These are phyloP conservation scores for Fulmarus glacialis DNA, from an alignment of 2,113 vertebrate genomes.

Conservation along the genomic window DNA sequence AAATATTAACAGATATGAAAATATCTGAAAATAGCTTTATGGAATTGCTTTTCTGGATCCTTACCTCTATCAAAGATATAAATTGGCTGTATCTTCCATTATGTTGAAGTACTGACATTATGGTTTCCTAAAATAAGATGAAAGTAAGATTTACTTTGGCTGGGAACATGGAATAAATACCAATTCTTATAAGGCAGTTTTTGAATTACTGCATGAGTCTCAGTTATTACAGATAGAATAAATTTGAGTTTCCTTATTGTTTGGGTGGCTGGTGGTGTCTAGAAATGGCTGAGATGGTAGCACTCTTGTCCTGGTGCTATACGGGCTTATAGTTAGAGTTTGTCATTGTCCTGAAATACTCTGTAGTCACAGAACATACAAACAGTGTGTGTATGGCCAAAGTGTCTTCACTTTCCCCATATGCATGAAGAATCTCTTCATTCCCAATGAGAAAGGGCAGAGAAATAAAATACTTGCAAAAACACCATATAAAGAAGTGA, in stretches of 20 bases:
- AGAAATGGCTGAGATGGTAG: neutral
- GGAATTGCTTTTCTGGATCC: neutral
- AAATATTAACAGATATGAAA: too few relatives aligned
- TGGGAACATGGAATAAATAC: neutral
- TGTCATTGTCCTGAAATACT: neutral
- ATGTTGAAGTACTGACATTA: slow-evolving; percentile 83
- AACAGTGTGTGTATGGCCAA: neutral
- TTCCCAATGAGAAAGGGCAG: neutral
- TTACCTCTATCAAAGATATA: slow-evolving; percentile 84
- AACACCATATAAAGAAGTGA: neutral
- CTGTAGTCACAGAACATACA: neutral
- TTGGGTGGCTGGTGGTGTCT: neutral
- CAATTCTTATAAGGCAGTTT: neutral
- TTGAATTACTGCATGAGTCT: neutral
- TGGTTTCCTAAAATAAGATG: slow-evolving; percentile 79
- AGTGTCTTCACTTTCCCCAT: neutral
- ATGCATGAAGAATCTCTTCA: neutral
- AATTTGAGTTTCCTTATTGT: neutral
- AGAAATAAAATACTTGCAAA: neutral
- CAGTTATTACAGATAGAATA: neutral
- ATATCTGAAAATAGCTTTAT: neutral
- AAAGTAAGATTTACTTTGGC: neutral
- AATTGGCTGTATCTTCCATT: slow-evolving; percentile 83
- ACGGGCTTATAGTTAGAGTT: neutral
- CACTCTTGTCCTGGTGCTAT: neutral